Conservation (phyloP, 2,113 vertebrate species). For the Hippocampus comes region DNA sequence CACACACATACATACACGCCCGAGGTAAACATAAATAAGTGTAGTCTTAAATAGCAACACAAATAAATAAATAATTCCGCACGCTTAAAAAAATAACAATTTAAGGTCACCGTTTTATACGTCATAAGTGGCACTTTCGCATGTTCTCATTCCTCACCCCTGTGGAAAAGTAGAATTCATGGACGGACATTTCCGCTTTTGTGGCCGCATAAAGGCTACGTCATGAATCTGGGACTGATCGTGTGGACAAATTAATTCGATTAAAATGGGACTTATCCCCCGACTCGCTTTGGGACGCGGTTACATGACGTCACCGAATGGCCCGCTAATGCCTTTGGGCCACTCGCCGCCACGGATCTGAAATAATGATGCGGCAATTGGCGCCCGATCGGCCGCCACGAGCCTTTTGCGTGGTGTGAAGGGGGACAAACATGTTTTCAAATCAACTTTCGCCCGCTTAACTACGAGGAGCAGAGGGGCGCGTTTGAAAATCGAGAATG, state of each 20-base stretch:
- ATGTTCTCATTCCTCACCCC: constrained; percentile 31
- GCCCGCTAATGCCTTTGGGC: neutral
- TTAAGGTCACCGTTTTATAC: constrained; percentile 90
- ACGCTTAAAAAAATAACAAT: constrained; percentile 61
- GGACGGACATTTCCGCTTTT: constrained; percentile 42
- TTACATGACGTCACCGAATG: neutral
- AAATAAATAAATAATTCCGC: constrained; percentile 87
- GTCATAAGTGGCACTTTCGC: constrained; percentile 85
- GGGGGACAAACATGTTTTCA: neutral
- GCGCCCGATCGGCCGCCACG: neutral
- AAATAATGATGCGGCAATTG: neutral
- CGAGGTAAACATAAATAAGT: constrained; percentile 59
- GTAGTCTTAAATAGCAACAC: constrained; percentile 64
- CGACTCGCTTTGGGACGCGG: neutral
- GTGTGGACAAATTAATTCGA: neutral
- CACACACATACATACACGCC: constrained; percentile 24
- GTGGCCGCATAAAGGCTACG: no score
- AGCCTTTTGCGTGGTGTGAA: neutral
- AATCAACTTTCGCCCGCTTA: neutral
- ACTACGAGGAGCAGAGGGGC: neutral
- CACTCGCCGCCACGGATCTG: neutral
- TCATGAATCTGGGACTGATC: neutral
- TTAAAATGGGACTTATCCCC: neutral
- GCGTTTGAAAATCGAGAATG: neutral
- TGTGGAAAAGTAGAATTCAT: constrained; percentile 53